These are phyloP conservation scores for Eupeodes latifasciatus DNA, from an alignment of 2,888 invertebrate genomes.

Conservation along the genomic window DNA sequence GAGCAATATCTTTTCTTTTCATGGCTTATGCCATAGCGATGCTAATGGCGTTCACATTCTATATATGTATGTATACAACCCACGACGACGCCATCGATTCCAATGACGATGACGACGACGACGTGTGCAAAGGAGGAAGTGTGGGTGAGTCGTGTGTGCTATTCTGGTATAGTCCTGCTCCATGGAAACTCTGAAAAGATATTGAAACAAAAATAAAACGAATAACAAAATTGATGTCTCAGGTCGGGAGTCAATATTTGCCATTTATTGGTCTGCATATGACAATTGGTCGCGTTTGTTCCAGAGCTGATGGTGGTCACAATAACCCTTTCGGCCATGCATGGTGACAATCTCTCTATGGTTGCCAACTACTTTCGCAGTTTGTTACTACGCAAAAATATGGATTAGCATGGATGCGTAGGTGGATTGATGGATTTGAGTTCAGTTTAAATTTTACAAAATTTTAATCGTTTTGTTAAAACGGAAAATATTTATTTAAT, in stretches of 20 bases:
- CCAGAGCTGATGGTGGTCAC: slow-evolving; percentile 40
- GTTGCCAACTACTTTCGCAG: slow-evolving; percentile 2
- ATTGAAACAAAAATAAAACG: slow-evolving; percentile 30
- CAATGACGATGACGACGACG: too few species aligned
- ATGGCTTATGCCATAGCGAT: slow-evolving; percentile 54
- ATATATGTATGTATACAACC: background rate
- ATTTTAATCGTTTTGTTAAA: too few species aligned
- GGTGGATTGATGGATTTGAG: too few species aligned
- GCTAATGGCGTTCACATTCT: slow-evolving; percentile 41
- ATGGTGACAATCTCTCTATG: slow-evolving; percentile 34
- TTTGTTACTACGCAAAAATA: too few species aligned
- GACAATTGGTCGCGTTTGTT: slow-evolving; percentile 73
- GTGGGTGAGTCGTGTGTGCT: background rate
- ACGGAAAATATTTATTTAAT: too few species aligned
- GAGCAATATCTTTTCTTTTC: slow-evolving; percentile 73
- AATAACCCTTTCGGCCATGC: slow-evolving; percentile 37
- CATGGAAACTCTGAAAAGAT: background rate
- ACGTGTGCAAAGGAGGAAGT: background rate
- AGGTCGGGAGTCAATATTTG: slow-evolving; percentile 74
- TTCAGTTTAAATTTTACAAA: too few species aligned
- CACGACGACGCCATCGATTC: too few species aligned
- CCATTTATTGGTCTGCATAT: slow-evolving; percentile 74
- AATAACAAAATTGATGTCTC: slow-evolving; percentile 67
- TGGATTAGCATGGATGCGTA: too few species aligned
- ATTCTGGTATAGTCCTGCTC: background rate